Evolutionary conservation across 1,140 invertebrate genomes (phyloP), one percentile per base, ranked within the genome.

Genomic region (Saxidomus purpurata): DNA sequence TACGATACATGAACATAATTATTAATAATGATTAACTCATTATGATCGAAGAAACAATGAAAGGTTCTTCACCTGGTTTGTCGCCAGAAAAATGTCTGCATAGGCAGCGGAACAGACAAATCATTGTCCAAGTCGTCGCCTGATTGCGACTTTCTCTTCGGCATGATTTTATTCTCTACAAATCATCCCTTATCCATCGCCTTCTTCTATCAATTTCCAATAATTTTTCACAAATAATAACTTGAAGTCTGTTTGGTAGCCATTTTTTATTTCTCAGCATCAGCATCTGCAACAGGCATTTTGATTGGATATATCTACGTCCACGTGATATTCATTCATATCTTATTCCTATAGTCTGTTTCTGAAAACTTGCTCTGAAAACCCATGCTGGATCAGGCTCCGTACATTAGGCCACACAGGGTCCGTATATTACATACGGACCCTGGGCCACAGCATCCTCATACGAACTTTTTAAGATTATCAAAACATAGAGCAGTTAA

Each of bases 81-180:
- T 93, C 98, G 97, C 99, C 99, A 99, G 89, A 99, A 97, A 96
- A 99, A 99, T 90, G 98, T 98, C 95, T 99, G 99, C 89, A 99
- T 98, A 3, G 99, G 98, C 90, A 99, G 97, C n/a, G 99, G 99
- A 90, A 99, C 96, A 87, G 98, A 97, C 77, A 96, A 94, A 92
- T 98, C 97, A 92, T 93, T 92, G 47, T 94, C 94, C 61, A 91
- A 25, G 84, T 95, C 94, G 69, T 93, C 92, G 17, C 92, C 91
- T 47, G 91, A 87, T 17, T 91, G 88, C n/a, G 89, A 90, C 63
- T 95, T 95, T 63, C 94, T 90, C 90, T 95, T 95, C 40, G 90
- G 87, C 93, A 94, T 94, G 61, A 38, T 71, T 71, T 1, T 19
- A 13, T 38, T 19, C 19, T 59, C 22, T n/a, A 9, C 4, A 59